Percentiles rank a stretch among this genome's conserved stretches.
These are phyloP conservation scores for Cetoscarus ocellatus DNA, from an alignment of 2,797 vertebrate genomes.

Conservation along the genomic window DNA sequence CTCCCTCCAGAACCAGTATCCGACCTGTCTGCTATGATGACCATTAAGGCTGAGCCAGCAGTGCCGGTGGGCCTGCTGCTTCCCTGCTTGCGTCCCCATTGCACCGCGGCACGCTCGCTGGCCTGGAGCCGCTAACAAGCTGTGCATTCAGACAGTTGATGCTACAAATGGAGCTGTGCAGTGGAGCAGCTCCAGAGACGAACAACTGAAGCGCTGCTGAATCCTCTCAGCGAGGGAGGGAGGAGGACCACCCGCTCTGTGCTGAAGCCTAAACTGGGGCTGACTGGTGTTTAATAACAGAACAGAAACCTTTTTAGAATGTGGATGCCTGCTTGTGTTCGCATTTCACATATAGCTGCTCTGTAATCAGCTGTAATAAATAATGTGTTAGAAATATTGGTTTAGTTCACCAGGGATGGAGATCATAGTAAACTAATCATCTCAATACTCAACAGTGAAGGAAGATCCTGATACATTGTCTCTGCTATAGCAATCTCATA, in stretches of 20 bases:
- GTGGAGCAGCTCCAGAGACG: slow-evolving; percentile 61
- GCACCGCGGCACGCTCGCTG: slow-evolving; percentile 54
- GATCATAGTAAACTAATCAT: not conserved
- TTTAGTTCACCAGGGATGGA: not conserved
- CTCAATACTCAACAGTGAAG: not conserved
- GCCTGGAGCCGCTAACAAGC: slow-evolving; percentile 81
- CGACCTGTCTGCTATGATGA: slow-evolving; percentile 72
- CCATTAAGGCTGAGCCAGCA: slow-evolving; percentile 70
- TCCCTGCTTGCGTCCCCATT: slow-evolving; percentile 53
- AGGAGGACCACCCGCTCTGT: slow-evolving; percentile 25
- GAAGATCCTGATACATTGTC: not conserved
- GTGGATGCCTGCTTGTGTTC: slow-evolving; percentile 5
- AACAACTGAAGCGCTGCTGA: slow-evolving; percentile 66
- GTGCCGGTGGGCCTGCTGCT: slow-evolving; percentile 69
- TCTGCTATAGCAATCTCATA: not conserved
- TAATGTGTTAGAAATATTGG: slow-evolving; percentile 1
- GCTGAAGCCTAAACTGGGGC: slow-evolving; percentile 10
- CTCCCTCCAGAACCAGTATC: slow-evolving; percentile 30
- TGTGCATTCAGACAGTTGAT: slow-evolving; percentile 78
- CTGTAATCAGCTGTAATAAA: not conserved
- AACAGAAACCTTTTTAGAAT: not conserved
- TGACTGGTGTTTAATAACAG: slow-evolving; percentile 14
- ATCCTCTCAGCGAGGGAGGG: slow-evolving; percentile 30
- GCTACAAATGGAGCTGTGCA: slow-evolving; percentile 79
- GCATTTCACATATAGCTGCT: slow-evolving; percentile 2